These are phyloP conservation scores for Thyatira batis DNA, from an alignment of 2,888 invertebrate genomes.

Conservation along the genomic window DNA sequence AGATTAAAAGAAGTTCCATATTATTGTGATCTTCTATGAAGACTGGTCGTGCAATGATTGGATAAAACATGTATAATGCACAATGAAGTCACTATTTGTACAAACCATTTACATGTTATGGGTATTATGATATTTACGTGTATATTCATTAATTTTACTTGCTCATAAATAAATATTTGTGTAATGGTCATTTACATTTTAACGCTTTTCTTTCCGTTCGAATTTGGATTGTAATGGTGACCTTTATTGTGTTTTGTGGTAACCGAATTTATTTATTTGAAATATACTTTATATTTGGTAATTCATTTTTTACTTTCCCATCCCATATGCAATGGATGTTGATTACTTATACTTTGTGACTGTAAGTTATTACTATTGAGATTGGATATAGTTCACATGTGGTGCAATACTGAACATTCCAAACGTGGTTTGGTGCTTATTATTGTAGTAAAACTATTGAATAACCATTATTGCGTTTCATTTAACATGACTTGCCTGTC, in stretches of 20 bases:
- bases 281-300: slow-evolving; percentile 35
- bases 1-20: slow-evolving; percentile 59
- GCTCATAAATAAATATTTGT: slow-evolving; percentile 32
- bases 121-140: slow-evolving; percentile 38
- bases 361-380: slow-evolving; percentile 50
- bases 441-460: slow-evolving; percentile 75
- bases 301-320: slow-evolving; percentile 34
- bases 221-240: slow-evolving; percentile 66
- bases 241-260: slow-evolving; percentile 69
- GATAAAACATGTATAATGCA: slow-evolving; percentile 55
- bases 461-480: slow-evolving; percentile 65
- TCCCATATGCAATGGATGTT: slow-evolving; percentile 31
- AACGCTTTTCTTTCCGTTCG: slow-evolving; percentile 19
- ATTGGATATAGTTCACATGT: slow-evolving; percentile 67
- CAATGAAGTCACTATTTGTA: slow-evolving; percentile 80
- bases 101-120: slow-evolving; percentile 62
- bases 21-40: slow-evolving; percentile 69
- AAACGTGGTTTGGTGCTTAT: slow-evolving; percentile 80
- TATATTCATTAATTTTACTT: slow-evolving; percentile 37
- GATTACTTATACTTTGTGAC: slow-evolving; percentile 40
- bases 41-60: slow-evolving; percentile 62
- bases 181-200: slow-evolving; percentile 19
- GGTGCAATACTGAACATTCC: slow-evolving; percentile 81
- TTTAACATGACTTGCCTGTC: slow-evolving; percentile 59
- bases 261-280: slow-evolving; percentile 62